Conservation (phyloP, 2,113 vertebrate genomes). For the Anolis carolinensis region DNA sequence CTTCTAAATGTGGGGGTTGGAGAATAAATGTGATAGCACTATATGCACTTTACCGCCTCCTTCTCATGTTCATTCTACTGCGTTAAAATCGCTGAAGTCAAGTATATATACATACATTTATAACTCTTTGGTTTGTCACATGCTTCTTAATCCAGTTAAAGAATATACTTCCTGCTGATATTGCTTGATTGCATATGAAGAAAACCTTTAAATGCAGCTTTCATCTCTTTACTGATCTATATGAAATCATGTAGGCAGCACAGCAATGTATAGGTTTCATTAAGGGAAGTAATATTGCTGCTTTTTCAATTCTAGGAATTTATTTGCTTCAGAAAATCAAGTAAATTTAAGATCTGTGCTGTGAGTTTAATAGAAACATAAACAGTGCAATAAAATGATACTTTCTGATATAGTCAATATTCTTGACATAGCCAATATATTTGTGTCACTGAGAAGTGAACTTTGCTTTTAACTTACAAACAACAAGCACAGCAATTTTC, state of each 20-base stretch:
- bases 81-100: neutral
- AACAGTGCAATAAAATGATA: neutral
- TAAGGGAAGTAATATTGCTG: neutral
- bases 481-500: neutral
- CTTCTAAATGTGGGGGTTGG: neutral
- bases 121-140: neutral
- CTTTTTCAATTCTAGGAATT: neutral
- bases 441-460: neutral
- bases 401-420: neutral
- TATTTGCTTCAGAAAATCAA: neutral
- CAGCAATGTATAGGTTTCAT: neutral
- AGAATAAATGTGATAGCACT: slow-evolving; percentile 3
- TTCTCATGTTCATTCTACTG: neutral
- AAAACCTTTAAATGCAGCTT: slow-evolving; percentile 1
- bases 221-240: neutral
- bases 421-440: neutral
- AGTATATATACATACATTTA: slow-evolving; percentile 7
- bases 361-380: slow-evolving; percentile 1
- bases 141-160: slow-evolving; percentile 27
- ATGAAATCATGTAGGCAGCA: neutral
- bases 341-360: neutral
- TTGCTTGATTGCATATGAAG: slow-evolving; percentile 4
- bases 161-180: slow-evolving; percentile 14
- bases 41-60: neutral
- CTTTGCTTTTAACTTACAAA: neutral